Conservation (phyloP, 2,888 invertebrate genomes). For the Dyspetes luteomarginatus region DNA sequence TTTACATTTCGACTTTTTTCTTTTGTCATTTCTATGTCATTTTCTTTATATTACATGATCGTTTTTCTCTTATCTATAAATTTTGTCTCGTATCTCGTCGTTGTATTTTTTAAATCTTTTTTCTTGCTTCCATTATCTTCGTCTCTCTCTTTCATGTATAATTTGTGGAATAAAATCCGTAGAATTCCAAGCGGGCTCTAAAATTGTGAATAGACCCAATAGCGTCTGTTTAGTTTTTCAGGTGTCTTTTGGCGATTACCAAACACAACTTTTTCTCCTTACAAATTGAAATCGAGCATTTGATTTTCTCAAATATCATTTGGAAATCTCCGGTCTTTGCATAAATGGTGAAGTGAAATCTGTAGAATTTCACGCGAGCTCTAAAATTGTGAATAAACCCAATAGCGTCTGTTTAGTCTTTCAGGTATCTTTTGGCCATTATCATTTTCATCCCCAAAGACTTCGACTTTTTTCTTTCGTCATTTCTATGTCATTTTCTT, state of each 20-base stretch:
- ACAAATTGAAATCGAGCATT: no score
- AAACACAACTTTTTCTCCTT: no score
- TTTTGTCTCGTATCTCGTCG: background rate
- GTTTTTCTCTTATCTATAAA: background rate
- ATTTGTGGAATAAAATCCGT: constrained; percentile 78
- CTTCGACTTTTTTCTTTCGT: background rate
- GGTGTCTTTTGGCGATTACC: no score
- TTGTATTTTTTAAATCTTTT: background rate
- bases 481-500: background rate
- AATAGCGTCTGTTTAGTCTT: constrained; percentile 3
- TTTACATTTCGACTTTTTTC: background rate
- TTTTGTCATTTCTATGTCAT: background rate
- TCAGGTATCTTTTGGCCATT: background rate
- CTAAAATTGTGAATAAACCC: background rate
- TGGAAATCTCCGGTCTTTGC: no score
- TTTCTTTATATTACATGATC: background rate
- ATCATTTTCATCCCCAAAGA: background rate
- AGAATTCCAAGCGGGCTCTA: background rate
- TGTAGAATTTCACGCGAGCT: background rate
- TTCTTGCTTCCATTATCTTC: background rate
- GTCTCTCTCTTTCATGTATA: no score
- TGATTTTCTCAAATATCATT: no score
- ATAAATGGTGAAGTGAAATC: no score
- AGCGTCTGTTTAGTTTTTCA: no score
- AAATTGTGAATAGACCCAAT: background rate